Percentiles rank a stretch among this genome's conserved stretches.
Conservation (phyloP, 1,140 invertebrate genomes). For the Drosophila nigrodunni region DNA sequence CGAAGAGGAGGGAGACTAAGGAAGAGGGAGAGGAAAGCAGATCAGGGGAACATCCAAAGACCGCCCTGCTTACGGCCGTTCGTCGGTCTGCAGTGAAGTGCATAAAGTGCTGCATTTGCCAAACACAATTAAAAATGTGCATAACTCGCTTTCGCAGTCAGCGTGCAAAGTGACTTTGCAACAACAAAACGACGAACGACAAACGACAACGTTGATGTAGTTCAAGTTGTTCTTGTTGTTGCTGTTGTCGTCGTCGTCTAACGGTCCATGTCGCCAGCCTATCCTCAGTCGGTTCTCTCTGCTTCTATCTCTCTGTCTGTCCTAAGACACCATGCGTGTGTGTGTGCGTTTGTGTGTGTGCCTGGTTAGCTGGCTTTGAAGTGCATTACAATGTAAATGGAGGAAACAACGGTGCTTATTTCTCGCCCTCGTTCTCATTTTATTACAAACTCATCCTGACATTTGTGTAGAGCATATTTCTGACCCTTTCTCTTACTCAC, state of each 20-base stretch:
- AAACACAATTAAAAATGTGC: constrained; percentile 82
- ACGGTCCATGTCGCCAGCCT: constrained; percentile 60
- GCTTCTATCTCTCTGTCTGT: constrained; percentile 8
- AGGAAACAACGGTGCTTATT: constrained; percentile 66
- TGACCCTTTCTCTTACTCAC: not conserved
- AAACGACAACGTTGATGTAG: constrained; percentile 53
- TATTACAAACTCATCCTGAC: constrained; percentile 33
- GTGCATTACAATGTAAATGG: constrained; percentile 78
- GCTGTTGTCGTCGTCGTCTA: constrained; percentile 51
- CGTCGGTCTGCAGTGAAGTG: constrained; percentile 51
- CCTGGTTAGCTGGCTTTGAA: constrained; percentile 71
- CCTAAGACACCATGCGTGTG: constrained; percentile 9
- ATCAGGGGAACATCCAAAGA: constrained; percentile 23
- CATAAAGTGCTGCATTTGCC: constrained; percentile 65
- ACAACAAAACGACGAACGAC: constrained; percentile 21
- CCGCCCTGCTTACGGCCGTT: constrained; percentile 33
- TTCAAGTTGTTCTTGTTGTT: constrained; percentile 71
- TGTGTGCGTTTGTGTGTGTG: constrained; percentile 34
- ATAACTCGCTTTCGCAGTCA: constrained; percentile 60
- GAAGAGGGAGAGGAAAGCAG: constrained; percentile 18
- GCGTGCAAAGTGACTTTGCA: constrained; percentile 38
- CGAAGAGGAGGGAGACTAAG: constrained; percentile 12
- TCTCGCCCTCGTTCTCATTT: constrained; percentile 44
- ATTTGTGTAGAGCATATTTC: constrained; percentile 4
- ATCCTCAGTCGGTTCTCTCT: constrained; percentile 28